Evolutionary conservation across 2,113 vertebrate genomes (phyloP).

Genomic region (Neopipo cinnamomea): DNA sequence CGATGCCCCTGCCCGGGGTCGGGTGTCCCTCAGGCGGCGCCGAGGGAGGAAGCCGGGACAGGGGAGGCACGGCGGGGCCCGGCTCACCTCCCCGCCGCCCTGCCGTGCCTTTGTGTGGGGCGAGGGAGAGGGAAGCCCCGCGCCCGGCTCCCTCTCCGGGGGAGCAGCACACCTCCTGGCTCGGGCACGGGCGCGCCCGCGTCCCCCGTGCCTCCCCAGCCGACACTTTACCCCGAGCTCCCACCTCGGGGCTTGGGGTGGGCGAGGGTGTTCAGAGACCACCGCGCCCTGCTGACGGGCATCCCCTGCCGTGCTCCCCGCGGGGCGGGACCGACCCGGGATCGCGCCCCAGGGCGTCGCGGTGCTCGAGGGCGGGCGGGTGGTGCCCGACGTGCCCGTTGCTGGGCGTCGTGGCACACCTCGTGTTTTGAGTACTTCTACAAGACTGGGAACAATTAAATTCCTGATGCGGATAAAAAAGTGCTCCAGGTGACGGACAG

Average conservation of each 20-base stretch:
- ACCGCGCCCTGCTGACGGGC: background rate
- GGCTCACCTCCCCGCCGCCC: background rate
- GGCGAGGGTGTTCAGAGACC: background rate
- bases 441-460: background rate
- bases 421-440: background rate
- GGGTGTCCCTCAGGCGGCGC: background rate
- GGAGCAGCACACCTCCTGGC: background rate
- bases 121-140: background rate
- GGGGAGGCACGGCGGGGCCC: background rate
- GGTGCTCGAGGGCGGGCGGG: background rate
- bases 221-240: background rate
- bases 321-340: background rate
- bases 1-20: background rate
- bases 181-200: background rate
- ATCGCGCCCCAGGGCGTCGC: background rate
- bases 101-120: constrained; percentile 16
- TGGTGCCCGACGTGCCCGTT: background rate
- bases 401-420: background rate
- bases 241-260: background rate
- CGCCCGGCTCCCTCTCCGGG: background rate
- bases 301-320: background rate
- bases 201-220: background rate
- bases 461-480: background rate
- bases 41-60: background rate
- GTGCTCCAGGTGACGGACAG: background rate